Evolutionary conservation across 1,140 invertebrate genomes (phyloP), one percentile per base, ranked within the genome.

Genomic region (Eufriesea mexicana): DNA sequence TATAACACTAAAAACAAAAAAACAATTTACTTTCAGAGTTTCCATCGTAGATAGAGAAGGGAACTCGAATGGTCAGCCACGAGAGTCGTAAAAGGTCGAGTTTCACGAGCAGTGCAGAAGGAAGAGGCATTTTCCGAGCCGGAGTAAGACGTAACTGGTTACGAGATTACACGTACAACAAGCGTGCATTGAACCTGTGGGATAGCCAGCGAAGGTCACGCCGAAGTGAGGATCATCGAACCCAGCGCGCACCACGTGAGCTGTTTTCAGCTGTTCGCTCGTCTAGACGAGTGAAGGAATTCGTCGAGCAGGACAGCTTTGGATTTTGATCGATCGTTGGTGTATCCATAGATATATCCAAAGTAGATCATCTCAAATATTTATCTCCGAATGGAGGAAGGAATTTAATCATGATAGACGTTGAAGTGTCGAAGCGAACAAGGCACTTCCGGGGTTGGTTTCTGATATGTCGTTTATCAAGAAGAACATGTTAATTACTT

Each of bases 121-220:
- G 54, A 67, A 57, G 49, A 57, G 61, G 62, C 61, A 66, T 78
- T 78, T 68, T 68, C 76, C 76, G 42, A 68, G 49, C 35, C 54
- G 62, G 73, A 61, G 47, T 85, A 83, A 78, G 74, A 80, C 66
- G 76, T 84, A 88, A 86, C 83, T 71, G 76, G 71, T 80, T 78
- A 75, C 83, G 66, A 84, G 83, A 86, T 86, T 85, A 85, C 77
- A 86, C 57, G 84, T 82, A 76, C 59, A 64, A 76, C 84, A 64
- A 86, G 85, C 83, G 91, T 90, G 83, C 90, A 64, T 91, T 91
- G 90, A 91, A 91, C 91, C 89, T 90, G 72, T 64, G 78, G 79
- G 83, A 87, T 80, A 88, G 85, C 77, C 84, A 57, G 84, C 89
- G 90, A 89, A 87, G 86, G 86, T 90, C 89, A 87, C 79, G 77